These are phyloP conservation scores for Porites australiensis DNA, from an alignment of 64 coral and sea anemone species.

Conservation along the genomic window DNA sequence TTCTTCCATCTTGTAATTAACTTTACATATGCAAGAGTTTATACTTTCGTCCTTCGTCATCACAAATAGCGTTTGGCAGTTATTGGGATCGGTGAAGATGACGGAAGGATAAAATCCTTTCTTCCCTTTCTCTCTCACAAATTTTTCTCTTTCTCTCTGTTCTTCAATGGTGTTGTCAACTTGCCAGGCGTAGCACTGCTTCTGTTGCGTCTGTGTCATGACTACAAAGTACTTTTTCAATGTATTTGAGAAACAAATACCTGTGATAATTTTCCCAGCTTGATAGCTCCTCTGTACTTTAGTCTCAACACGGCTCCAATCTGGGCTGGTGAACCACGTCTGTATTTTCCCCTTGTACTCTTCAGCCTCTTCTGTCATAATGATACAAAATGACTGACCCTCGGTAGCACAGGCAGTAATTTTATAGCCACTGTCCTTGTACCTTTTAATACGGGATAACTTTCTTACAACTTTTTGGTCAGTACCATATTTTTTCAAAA, in stretches of 20 bases:
- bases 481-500: neutral
- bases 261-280: neutral
- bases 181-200: neutral
- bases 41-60: too few species aligned
- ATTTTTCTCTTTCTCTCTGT: too few species aligned
- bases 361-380: slow-evolving; percentile 4
- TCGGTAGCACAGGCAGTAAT: slow-evolving; percentile 19
- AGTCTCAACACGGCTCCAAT: neutral
- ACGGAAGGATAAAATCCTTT: neutral
- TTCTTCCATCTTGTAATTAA: too few species aligned
- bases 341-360: neutral
- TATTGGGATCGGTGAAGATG: neutral
- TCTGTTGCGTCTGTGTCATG: neutral
- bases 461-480: neutral
- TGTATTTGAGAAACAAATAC: neutral
- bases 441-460: neutral
- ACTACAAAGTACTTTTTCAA: neutral
- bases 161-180: neutral
- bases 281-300: neutral
- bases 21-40: too few species aligned
- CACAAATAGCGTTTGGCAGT: too few species aligned
- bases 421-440: neutral
- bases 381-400: neutral
- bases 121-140: neutral
- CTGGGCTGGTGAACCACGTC: neutral